Evolutionary conservation across 2,888 invertebrate genomes (phyloP).

Genomic region (Melangyna quadrimaculata): DNA sequence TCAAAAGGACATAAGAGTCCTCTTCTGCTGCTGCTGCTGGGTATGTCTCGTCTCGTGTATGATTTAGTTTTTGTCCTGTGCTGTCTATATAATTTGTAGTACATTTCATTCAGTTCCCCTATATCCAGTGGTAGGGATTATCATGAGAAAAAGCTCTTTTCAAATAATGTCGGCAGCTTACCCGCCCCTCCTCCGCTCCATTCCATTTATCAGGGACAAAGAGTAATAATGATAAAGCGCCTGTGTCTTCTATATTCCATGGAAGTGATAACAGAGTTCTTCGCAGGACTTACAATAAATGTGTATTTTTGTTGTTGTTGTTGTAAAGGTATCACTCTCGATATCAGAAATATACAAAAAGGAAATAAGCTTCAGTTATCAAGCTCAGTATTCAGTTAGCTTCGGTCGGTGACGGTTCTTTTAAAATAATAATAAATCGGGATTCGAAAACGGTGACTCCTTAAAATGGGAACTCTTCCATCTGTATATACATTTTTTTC

Average conservation of each 20-base stretch:
- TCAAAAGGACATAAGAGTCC: slow-evolving; percentile 33
- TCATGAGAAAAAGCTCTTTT: slow-evolving; percentile 49
- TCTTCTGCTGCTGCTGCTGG: background rate
- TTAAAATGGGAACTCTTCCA: slow-evolving; percentile 40
- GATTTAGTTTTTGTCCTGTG: slow-evolving; percentile 8
- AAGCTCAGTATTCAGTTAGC: slow-evolving; percentile 71
- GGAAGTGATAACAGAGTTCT: slow-evolving; percentile 59
- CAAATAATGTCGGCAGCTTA: background rate
- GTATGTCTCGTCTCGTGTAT: background rate
- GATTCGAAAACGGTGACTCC: slow-evolving; percentile 27
- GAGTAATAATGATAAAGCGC: slow-evolving; percentile 40
- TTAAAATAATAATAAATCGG: background rate
- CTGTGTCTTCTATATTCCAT: slow-evolving; percentile 14
- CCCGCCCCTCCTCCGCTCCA: background rate
- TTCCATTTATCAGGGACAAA: background rate
- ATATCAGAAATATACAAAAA: slow-evolving; percentile 67
- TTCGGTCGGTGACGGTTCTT: slow-evolving; percentile 69
- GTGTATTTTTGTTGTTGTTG: slow-evolving; percentile 35
- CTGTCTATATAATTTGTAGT: slow-evolving; percentile 12
- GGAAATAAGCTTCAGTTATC: slow-evolving; percentile 69
- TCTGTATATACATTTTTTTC: slow-evolving; percentile 48
- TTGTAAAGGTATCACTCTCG: slow-evolving; percentile 55
- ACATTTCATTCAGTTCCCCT: slow-evolving; percentile 21
- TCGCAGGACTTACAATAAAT: slow-evolving; percentile 42
- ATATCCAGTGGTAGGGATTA: too few species aligned